Evolutionary conservation across 2,797 vertebrate species (phyloP), one percentile per base, ranked within the genome.

Genomic region (Rhinatrema bivittatum): DNA sequence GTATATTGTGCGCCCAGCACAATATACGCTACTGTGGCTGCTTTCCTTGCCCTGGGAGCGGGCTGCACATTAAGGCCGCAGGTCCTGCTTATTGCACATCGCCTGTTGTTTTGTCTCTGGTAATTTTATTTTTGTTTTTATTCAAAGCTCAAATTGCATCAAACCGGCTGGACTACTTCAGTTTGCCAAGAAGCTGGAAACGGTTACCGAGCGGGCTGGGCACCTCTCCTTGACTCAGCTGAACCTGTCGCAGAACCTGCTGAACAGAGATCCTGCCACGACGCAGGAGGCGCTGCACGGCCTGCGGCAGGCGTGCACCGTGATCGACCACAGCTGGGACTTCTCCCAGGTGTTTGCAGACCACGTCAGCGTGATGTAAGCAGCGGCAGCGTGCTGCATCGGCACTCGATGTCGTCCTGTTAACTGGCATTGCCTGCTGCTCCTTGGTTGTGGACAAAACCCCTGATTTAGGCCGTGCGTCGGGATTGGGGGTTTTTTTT

Each of bases 131-230:
- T 22, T 13, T 31, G 4, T 30, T 29, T 32, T 41, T 24, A n/a
- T 22, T 49, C 11, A 53, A 78, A 97, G 94, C 62, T 91, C 87
- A 9, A 93, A 98, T 50, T 93, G 90, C 56, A 94, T 95, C 42
- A 86, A 86, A 50, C 82, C 92, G 1, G 80, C 85, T 23, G 91
- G 93, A 20, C 85, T 98, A 32, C 70, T 93, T 52, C 76, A 86
- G 46, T 94, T 98, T 10, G 74, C 88, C 7, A 58, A 70, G 56
- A 78, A 77, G 46, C 46, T 91, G 49, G 77, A 67, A 61, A 47
- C 29, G 3, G 57, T 73, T 32, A 69, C 39, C 25, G 82, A 84
- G 22, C 46, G 53, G 7, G 71, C 74, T 8, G 71, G 74, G 22
- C 64, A 81, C 32, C 75, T 58, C 18, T 64, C 46, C 3, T 60